These are phyloP conservation scores for Percopsis omiscomaycus DNA, from an alignment of 2,797 vertebrate genomes.

Conservation along the genomic window DNA sequence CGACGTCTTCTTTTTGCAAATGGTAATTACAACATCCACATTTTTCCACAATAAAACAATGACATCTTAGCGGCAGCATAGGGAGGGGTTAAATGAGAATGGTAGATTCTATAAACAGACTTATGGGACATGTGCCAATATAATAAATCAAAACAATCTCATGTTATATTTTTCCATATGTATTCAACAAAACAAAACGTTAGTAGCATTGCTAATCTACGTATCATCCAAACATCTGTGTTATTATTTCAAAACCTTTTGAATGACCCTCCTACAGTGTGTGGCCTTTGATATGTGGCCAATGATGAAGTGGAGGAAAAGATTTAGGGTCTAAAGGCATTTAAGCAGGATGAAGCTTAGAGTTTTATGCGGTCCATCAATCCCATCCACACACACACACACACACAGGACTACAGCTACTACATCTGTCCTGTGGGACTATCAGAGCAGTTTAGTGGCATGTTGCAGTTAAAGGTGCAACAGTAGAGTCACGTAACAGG, in stretches of 20 bases:
- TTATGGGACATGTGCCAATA: conserved; percentile 52
- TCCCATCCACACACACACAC: conserved; percentile 50
- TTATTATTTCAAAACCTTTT: conserved; percentile 36
- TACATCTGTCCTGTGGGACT: conserved; percentile 68
- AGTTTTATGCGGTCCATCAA: conserved; percentile 75
- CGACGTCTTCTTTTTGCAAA: conserved; percentile 86
- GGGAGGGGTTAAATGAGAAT: conserved; percentile 37
- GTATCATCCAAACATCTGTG: conserved; percentile 40
- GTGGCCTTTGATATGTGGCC: conserved; percentile 27
- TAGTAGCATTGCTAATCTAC: conserved; percentile 12
- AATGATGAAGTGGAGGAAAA: conserved; percentile 44
- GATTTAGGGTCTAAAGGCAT: conserved; percentile 67
- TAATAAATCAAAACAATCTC: conserved; percentile 57
- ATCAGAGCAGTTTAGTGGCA: conserved; percentile 77
- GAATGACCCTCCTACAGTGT: conserved; percentile 45
- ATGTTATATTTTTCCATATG: conserved; percentile 34
- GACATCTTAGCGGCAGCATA: conserved; percentile 60
- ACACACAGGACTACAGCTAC: conserved; percentile 45
- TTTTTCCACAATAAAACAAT: conserved; percentile 93
- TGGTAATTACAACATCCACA: conserved; percentile 99
- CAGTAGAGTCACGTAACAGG: conserved; percentile 78
- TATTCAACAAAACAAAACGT: conserved; percentile 37
- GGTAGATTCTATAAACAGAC: conserved; percentile 54
- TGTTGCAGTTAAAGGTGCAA: conserved; percentile 80
- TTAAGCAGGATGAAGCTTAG: conserved; percentile 70